Evolutionary conservation across 2,113 vertebrate species (phyloP).

Genomic region (Lophotis ruficrista): DNA sequence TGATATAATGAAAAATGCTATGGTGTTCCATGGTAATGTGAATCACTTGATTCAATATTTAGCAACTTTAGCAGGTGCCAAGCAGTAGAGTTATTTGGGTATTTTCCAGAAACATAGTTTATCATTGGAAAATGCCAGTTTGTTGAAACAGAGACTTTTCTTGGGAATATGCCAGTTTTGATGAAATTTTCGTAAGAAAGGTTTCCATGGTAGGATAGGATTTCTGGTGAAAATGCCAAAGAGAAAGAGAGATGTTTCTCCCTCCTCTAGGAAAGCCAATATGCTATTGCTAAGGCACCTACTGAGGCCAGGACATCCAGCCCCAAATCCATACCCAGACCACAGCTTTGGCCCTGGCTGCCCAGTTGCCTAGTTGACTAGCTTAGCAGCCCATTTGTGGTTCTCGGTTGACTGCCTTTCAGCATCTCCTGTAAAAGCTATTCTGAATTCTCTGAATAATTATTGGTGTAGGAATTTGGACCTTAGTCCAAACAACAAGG

Average conservation of each 20-base stretch:
- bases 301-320: background rate
- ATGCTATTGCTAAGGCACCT: background rate
- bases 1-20: background rate
- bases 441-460: background rate
- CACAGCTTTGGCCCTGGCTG: background rate
- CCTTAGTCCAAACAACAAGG: background rate
- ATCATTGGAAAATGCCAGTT: constrained; percentile 9
- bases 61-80: constrained; percentile 25
- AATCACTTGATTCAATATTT: constrained; percentile 35
- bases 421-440: background rate
- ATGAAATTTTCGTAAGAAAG: constrained; percentile 31
- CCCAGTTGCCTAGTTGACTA: background rate
- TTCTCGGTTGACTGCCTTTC: background rate
- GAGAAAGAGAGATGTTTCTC: background rate
- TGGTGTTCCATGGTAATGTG: background rate
- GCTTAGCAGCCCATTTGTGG: background rate
- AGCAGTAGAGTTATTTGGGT: background rate
- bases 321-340: background rate
- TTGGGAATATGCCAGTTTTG: constrained; percentile 4
- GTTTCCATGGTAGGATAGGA: constrained; percentile 4
- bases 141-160: constrained; percentile 17
- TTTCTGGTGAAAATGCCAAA: constrained; percentile 28
- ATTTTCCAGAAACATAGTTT: constrained; percentile 41
- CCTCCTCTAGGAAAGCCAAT: background rate
- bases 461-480: constrained; percentile 14